Percentiles rank a stretch among this genome's conserved stretches.
Evolutionary conservation across 2,797 vertebrate species (phyloP).

Genomic region (Poliocrania exsul): DNA sequence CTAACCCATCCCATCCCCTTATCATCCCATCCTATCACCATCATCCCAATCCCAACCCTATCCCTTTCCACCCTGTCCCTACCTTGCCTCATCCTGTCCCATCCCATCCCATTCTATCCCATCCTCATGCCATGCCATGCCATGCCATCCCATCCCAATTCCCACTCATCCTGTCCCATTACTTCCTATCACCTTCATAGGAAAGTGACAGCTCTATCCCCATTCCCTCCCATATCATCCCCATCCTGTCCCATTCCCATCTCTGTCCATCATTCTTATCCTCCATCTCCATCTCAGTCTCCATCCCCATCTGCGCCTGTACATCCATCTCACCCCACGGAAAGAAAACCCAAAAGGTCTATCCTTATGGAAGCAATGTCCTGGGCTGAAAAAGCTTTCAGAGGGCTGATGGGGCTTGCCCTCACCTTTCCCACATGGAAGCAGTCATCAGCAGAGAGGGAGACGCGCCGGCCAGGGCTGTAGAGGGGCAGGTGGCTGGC

Average conservation of each 20-base stretch:
- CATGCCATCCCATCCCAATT: background rate
- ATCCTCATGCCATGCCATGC: background rate
- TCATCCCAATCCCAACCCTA: background rate
- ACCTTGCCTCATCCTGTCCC: background rate
- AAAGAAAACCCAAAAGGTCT: background rate
- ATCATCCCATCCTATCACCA: background rate
- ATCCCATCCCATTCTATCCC: background rate
- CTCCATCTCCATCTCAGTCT: background rate
- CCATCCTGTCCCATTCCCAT: background rate
- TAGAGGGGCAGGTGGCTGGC: constrained; percentile 71
- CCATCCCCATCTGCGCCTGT: background rate
- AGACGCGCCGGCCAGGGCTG: constrained; percentile 71
- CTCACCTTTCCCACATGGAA: constrained; percentile 93
- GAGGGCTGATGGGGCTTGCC: accelerated
- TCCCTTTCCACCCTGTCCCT: background rate
- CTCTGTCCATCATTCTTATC: background rate
- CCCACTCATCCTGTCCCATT: too few species aligned
- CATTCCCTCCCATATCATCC: background rate
- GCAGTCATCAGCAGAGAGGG: constrained; percentile 90
- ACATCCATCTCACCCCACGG: accelerated
- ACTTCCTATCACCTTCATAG: accelerated
- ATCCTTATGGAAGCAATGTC: accelerated
- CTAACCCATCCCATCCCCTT: background rate
- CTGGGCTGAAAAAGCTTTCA: accelerated
- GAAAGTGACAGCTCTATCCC: background rate